Percentiles rank a stretch among this genome's conserved stretches.
Conservation (phyloP, 2,113 vertebrate species). For the Passer montanus region DNA sequence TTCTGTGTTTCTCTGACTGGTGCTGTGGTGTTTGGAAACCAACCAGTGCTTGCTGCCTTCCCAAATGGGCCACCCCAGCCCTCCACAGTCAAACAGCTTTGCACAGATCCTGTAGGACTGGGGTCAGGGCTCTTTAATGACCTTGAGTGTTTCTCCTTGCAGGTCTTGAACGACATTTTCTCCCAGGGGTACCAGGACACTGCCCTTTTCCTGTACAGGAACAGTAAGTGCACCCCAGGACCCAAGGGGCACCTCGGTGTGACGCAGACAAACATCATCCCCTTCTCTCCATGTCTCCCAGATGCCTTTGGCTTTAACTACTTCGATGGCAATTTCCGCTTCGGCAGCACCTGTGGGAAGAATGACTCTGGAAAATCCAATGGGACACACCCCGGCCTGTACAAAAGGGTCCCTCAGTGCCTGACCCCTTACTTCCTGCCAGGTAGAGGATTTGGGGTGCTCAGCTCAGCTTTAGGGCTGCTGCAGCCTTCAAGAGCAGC, state of each 20-base stretch:
- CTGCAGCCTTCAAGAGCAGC: background rate
- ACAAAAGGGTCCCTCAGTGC: background rate
- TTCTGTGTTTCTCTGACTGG: background rate
- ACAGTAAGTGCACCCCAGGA: slow-evolving; percentile 69
- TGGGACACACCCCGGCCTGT: fast-evolving
- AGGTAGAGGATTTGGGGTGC: slow-evolving; percentile 13
- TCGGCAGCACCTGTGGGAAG: slow-evolving; percentile 41
- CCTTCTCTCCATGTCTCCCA: background rate
- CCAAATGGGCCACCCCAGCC: background rate
- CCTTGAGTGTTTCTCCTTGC: background rate
- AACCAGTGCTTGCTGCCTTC: background rate
- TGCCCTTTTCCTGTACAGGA: slow-evolving; percentile 70
- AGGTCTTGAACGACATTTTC: slow-evolving; percentile 75
- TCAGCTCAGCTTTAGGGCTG: background rate
- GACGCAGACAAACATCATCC: background rate
- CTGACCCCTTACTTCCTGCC: background rate
- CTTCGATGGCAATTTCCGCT: slow-evolving; percentile 35
- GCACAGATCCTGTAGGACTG: background rate
- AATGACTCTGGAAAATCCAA: background rate
- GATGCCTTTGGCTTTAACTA: slow-evolving; percentile 60
- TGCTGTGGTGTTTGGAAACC: background rate
- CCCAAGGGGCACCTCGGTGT: fast-evolving
- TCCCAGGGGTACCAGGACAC: slow-evolving; percentile 78
- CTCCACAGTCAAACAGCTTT: background rate
- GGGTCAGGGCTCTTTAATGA: background rate